Evolutionary conservation across 1,140 invertebrate species (phyloP).

Genomic region (Linepithema humile): DNA sequence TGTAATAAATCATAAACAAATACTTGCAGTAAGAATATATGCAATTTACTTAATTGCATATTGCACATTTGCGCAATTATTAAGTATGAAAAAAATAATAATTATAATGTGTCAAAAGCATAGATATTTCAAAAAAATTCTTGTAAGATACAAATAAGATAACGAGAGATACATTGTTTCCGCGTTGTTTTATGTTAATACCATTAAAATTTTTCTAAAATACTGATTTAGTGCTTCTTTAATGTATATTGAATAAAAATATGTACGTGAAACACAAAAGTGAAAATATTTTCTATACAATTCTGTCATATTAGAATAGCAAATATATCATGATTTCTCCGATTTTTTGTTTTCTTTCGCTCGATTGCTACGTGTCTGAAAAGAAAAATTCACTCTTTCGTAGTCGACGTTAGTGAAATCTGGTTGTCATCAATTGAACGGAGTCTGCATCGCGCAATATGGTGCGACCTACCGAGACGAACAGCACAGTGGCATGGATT

Average conservation of each 20-base stretch:
- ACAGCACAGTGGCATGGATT: constrained; percentile 48
- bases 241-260: not conserved
- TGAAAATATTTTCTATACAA: constrained; percentile 49
- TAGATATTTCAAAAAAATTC: not conserved
- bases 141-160: not conserved
- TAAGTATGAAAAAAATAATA: not conserved
- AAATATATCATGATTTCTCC: constrained; percentile 61
- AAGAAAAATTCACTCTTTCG: constrained; percentile 38
- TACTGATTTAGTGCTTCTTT: no score
- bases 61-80: not conserved
- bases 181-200: no score
- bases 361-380: not conserved
- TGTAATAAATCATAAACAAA: not conserved
- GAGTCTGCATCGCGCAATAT: constrained; percentile 20
- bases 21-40: no score
- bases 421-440: constrained; percentile 32
- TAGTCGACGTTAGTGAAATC: constrained; percentile 31
- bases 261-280: constrained; percentile 42
- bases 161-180: no score
- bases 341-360: constrained; percentile 10
- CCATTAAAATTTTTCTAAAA: no score
- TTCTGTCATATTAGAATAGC: constrained; percentile 42
- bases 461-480: not conserved
- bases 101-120: not conserved
- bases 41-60: not conserved